Evolutionary conservation across 2,113 vertebrate species (phyloP).

Genomic region (Lynx canadensis): DNA sequence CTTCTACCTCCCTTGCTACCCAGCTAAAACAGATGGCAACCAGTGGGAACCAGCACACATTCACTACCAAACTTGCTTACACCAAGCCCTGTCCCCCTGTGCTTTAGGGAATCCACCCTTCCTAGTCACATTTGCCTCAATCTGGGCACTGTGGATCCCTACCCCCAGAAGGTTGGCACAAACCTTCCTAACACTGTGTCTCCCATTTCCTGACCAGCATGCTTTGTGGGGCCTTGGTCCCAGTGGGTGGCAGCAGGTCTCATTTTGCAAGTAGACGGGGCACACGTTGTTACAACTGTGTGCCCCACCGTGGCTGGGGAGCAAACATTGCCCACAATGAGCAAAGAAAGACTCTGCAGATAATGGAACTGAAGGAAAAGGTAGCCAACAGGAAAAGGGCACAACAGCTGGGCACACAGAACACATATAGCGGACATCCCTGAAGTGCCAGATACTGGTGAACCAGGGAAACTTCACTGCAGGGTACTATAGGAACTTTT

Average conservation of each 20-base stretch:
- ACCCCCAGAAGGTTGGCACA: not conserved
- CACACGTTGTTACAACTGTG: not conserved
- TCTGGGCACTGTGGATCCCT: not conserved
- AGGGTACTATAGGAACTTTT: not conserved
- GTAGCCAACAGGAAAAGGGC: not conserved
- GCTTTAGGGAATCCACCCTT: not conserved
- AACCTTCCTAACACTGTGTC: not conserved
- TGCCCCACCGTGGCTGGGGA: not conserved
- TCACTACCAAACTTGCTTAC: not conserved
- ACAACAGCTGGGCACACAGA: not conserved
- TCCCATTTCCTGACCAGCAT: not conserved
- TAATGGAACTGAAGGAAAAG: not conserved
- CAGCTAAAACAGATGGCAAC: not conserved
- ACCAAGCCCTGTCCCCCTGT: not conserved
- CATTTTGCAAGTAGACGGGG: not conserved
- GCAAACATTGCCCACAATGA: not conserved
- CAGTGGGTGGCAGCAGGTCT: not conserved
- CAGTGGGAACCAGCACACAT: not conserved
- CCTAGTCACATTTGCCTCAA: not conserved
- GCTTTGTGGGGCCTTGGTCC: not conserved
- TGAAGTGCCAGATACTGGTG: not conserved
- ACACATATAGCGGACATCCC: not conserved
- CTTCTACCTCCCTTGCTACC: not conserved
- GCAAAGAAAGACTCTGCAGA: not conserved
- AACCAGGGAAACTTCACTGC: not conserved